phyloP scores from a whole-genome alignment of 2,888 invertebrate genomes.

The Microctonus brassicae region DNA sequence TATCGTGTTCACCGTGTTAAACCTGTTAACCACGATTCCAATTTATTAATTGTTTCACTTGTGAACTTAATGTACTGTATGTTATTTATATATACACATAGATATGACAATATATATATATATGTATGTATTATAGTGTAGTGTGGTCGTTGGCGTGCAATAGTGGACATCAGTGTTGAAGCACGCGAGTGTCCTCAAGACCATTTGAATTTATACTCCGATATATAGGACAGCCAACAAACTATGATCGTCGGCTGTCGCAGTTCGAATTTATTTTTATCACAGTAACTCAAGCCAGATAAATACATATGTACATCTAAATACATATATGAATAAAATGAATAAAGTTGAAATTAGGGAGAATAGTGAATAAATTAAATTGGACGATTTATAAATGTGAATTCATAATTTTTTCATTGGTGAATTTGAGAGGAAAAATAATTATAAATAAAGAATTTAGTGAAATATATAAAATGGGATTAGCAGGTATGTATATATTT shows the following conservation, averaged over 20 bases:
- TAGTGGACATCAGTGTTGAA: slow-evolving; percentile 24
- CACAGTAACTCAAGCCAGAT: not conserved
- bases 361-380: no score
- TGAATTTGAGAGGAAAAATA: not conserved
- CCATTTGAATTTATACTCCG: slow-evolving; percentile 19
- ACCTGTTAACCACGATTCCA: slow-evolving; percentile 42
- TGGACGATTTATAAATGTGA: no score
- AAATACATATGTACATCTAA: not conserved
- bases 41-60: slow-evolving; percentile 48
- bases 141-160: not conserved
- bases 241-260: slow-evolving; percentile 3
- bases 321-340: no score
- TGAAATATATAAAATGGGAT: slow-evolving; percentile 35
- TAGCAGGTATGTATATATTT: slow-evolving; percentile 42
- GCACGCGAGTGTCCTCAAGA: slow-evolving; percentile 12
- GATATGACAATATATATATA: slow-evolving; percentile 2
- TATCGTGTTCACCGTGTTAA: slow-evolving; percentile 22
- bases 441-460: not conserved
- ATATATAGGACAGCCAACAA: slow-evolving; percentile 22
- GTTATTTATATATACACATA: slow-evolving; percentile 14
- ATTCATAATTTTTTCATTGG: no score
- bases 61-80: slow-evolving; percentile 31
- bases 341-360: no score
- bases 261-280: slow-evolving; percentile 14
- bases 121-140: not conserved